Evolutionary conservation across 2,113 vertebrate species (phyloP).

Genomic region (Scytalopus superciliaris): DNA sequence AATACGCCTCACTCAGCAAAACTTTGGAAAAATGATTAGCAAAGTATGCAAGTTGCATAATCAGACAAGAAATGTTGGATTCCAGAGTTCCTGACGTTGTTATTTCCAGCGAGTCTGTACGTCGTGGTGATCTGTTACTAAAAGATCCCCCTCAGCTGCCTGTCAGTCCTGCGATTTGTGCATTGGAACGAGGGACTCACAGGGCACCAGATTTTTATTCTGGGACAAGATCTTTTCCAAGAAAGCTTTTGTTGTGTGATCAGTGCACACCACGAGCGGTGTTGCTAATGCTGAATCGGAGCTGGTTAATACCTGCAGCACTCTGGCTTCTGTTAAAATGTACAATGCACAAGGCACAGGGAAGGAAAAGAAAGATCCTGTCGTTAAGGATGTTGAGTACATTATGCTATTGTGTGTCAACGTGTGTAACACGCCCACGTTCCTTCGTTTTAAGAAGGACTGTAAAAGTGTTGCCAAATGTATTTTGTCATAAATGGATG

Average conservation of each 20-base stretch:
- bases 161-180: neutral
- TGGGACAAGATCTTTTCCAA: neutral
- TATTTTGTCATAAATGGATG: neutral
- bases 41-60: neutral
- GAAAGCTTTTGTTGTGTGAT: neutral
- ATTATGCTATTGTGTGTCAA: too few relatives aligned
- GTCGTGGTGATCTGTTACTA: neutral
- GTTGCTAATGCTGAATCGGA: neutral
- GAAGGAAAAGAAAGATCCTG: neutral
- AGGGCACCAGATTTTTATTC: neutral
- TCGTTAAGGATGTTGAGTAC: neutral
- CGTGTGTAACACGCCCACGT: accelerated
- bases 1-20: neutral
- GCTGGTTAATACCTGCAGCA: neutral
- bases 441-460: neutral
- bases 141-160: accelerated
- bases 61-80: neutral
- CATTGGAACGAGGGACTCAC: neutral
- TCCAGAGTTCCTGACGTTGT: neutral
- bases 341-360: neutral
- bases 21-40: neutral
- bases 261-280: neutral
- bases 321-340: neutral
- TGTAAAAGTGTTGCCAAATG: neutral
- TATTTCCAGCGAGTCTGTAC: neutral